phyloP scores from a whole-genome alignment of 2,888 invertebrate species.

The Lottia gigantea region DNA sequence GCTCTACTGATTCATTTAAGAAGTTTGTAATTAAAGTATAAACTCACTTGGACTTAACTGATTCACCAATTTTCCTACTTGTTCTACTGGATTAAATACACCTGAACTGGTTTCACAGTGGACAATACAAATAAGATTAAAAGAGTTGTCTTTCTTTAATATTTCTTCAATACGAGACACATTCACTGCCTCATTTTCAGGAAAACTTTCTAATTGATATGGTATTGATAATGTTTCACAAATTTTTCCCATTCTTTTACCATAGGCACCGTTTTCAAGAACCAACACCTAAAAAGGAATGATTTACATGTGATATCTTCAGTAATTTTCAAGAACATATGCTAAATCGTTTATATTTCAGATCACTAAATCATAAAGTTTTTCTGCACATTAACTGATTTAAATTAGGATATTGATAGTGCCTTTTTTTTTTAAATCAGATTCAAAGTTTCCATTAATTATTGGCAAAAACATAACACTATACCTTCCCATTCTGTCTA shows the following conservation, averaged over 20 bases:
- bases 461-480: too few species aligned
- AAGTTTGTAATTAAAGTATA: too few species aligned
- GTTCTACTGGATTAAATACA: constrained; percentile 68
- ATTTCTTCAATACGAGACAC: constrained; percentile 47
- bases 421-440: too few species aligned
- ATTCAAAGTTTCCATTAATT: not conserved
- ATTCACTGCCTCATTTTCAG: constrained; percentile 64
- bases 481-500: constrained; percentile 62
- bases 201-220: constrained; percentile 58
- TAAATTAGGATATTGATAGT: too few species aligned
- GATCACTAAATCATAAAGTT: too few species aligned
- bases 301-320: not conserved
- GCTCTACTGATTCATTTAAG: too few species aligned
- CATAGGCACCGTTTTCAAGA: constrained; percentile 70
- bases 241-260: constrained; percentile 68
- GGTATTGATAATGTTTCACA: constrained; percentile 65
- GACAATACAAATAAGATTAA: constrained; percentile 67
- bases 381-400: too few species aligned
- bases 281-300: constrained; percentile 63
- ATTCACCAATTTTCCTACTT: constrained; percentile 66
- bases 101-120: constrained; percentile 71
- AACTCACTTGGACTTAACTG: constrained; percentile 49
- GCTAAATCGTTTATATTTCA: too few species aligned
- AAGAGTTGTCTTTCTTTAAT: constrained; percentile 51
- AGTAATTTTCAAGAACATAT: too few species aligned